phyloP scores from a whole-genome alignment of 2,797 vertebrate species.

The Knipowitschia caucasica region DNA sequence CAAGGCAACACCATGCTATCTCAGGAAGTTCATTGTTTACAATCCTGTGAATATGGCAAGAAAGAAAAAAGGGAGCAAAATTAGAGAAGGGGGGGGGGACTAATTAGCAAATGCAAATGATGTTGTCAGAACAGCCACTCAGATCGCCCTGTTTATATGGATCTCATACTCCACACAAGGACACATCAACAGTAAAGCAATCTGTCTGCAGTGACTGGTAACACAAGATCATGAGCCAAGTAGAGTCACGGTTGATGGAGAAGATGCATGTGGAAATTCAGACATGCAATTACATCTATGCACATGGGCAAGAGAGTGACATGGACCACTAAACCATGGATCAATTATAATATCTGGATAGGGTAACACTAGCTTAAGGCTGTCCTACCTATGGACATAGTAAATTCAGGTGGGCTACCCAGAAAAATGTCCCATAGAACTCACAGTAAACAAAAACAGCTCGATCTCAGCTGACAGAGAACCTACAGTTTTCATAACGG shows the following conservation, averaged over 20 bases:
- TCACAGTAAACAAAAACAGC: too few relatives aligned
- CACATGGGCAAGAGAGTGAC: neutral
- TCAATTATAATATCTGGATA: too few relatives aligned
- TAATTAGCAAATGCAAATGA: constrained; percentile 81
- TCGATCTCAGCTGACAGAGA: too few relatives aligned
- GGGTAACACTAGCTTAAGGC: too few relatives aligned
- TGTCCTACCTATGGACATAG: too few relatives aligned
- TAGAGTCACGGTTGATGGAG: constrained; percentile 29
- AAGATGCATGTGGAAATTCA: neutral
- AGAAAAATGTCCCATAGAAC: too few relatives aligned
- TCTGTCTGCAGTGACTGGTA: constrained; percentile 50
- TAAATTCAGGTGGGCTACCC: too few relatives aligned
- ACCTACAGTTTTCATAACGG: too few relatives aligned
- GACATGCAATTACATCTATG: neutral
- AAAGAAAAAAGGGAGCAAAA: neutral
- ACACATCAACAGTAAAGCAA: constrained; percentile 54
- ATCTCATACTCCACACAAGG: constrained; percentile 39
- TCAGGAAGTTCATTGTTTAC: too few relatives aligned
- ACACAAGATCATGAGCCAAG: constrained; percentile 60
- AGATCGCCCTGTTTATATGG: constrained; percentile 49
- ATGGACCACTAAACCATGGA: neutral
- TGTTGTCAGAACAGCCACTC: constrained; percentile 70
- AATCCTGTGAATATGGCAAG: neutral
- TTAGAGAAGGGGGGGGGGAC: constrained; percentile 52
- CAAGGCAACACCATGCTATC: too few relatives aligned